Evolutionary conservation across 2,888 invertebrate genomes (phyloP), one percentile per base, ranked within the genome.

Genomic region (Oegoconia quadripuncta): DNA sequence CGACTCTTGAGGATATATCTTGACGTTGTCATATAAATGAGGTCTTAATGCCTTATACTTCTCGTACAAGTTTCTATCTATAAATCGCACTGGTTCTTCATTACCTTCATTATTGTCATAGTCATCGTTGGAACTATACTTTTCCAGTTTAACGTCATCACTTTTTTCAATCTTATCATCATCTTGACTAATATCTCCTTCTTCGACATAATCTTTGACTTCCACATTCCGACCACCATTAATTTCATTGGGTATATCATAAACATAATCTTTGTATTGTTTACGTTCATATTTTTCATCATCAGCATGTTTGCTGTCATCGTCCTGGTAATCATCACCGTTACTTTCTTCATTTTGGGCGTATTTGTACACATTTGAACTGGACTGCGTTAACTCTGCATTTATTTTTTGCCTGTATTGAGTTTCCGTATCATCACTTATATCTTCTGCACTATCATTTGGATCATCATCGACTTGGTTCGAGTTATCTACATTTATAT

Each of bases 351-450:
- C 59, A 12, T 62, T 62, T 6, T 66, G 52, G n/a, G 52, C 58
- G 44, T 73, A 70, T 25, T 57, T 63, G 29, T 75, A 74, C 15
- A 68, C 48, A 38, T 75, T 72, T 1, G 71, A 69, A 55, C 74
- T 77, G 2, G 73, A 62, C 37, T 78, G 72, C 37, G 59, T 57
- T 15, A 67, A 34, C 52, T 79, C 70, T 31, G 55, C 50, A 37
- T 64, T 67, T 25, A 42, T 50, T 33, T 50, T 59, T 11, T 55
- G 46, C 26, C 41, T 43, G 38, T 34, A 44, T 42, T 55, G 46
- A 53, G 42, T 54, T 14, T 48, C 42, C 17, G 37, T 38, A 11
- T 37, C 35, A 48, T 63, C 52, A 37, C 48, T 44, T 25, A 40
- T 53, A 20, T 62, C 66, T 37, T 64, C 59, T 13, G 55, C 54